These are phyloP conservation scores for Hypocryptadius cinnamomeus DNA, from an alignment of 2,113 vertebrate species.

Conservation along the genomic window DNA sequence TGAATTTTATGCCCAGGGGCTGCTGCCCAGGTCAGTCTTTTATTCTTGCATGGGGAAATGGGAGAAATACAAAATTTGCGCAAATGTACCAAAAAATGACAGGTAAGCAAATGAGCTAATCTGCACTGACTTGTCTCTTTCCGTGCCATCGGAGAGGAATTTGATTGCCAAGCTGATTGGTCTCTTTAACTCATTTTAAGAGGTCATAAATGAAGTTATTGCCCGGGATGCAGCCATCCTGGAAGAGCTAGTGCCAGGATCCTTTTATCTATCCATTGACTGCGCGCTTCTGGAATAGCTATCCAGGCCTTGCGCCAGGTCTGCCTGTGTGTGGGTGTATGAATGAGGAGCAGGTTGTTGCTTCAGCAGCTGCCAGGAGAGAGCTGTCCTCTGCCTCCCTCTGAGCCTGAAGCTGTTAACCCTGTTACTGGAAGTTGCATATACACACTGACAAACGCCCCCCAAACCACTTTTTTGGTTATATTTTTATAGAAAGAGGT, in stretches of 20 bases:
- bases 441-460: accelerated
- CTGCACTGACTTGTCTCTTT: background rate
- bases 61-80: background rate
- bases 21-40: background rate
- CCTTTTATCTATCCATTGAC: background rate
- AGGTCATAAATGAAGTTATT: slow-evolving; percentile 7
- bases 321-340: background rate
- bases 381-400: background rate
- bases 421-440: background rate
- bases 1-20: background rate
- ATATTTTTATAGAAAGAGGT: background rate
- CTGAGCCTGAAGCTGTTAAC: background rate
- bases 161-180: slow-evolving; percentile 28
- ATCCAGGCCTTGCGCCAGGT: background rate
- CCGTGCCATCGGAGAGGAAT: background rate
- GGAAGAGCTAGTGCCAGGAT: background rate
- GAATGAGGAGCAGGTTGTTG: background rate
- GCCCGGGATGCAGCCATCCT: background rate
- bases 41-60: background rate
- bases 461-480: accelerated
- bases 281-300: background rate
- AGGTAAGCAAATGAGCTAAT: background rate
- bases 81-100: background rate
- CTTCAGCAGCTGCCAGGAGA: accelerated
- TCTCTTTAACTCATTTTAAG: slow-evolving; percentile 7